Evolutionary conservation across 1,140 invertebrate genomes (phyloP).

Genomic region (Coboldia fuscipes): DNA sequence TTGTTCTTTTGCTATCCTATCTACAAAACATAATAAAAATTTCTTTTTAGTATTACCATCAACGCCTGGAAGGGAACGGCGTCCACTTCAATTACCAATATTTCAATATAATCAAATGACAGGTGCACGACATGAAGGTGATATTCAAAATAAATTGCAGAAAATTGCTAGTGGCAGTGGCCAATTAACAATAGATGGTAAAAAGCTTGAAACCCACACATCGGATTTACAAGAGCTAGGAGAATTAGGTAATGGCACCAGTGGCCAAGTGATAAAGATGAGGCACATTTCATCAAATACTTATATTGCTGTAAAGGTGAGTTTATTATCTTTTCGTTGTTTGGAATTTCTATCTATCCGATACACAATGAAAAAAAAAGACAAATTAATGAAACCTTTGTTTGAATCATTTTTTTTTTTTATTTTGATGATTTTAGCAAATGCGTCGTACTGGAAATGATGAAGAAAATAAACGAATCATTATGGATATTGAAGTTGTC

Average conservation of each 20-base stretch:
- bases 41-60: too few species aligned
- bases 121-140: constrained; percentile 13
- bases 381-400: background rate
- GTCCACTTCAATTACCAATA: too few species aligned
- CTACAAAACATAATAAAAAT: too few species aligned
- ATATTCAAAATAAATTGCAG: constrained; percentile 24
- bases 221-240: constrained; percentile 71
- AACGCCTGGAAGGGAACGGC: too few species aligned
- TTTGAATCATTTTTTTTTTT: constrained; percentile 2
- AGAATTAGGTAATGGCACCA: constrained; percentile 87
- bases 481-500: constrained; percentile 97
- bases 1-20: too few species aligned
- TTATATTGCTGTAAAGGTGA: constrained; percentile 86
- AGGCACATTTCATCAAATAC: constrained; percentile 62
- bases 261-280: constrained; percentile 96
- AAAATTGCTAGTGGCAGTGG: constrained; percentile 41
- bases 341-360: background rate
- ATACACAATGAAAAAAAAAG: background rate
- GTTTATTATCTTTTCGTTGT: constrained; percentile 2
- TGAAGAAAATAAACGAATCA: constrained; percentile 93
- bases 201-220: constrained; percentile 63
- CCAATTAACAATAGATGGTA: constrained; percentile 58
- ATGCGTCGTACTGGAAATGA: constrained; percentile 91
- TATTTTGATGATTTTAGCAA: constrained; percentile 60
- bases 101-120: too few species aligned